Conservation (phyloP, 2,797 vertebrate species). For the Acrocephalus scirpaceus region DNA sequence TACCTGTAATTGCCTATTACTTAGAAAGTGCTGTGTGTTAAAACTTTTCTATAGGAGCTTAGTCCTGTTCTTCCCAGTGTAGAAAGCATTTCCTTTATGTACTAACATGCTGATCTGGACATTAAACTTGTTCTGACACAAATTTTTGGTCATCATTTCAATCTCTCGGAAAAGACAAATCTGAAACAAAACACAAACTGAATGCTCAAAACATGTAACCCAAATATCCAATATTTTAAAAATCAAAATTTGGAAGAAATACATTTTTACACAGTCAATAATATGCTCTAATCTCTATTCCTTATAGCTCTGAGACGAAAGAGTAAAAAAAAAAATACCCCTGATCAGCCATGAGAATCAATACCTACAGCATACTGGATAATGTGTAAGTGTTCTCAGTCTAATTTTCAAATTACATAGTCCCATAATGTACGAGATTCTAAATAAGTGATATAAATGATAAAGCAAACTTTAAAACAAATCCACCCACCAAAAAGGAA, state of each 20-base stretch:
- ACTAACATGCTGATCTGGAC: accelerated
- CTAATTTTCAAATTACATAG: background rate
- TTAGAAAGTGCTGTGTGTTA: background rate
- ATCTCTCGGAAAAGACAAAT: background rate
- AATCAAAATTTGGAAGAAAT: background rate
- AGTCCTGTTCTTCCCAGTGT: background rate
- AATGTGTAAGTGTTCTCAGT: background rate
- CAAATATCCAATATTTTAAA: background rate
- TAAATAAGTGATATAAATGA: background rate
- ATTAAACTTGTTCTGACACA: background rate
- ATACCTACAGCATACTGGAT: background rate
- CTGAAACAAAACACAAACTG: background rate
- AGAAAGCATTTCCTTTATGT: background rate
- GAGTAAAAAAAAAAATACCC: background rate
- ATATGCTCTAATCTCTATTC: background rate
- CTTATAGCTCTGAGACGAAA: background rate
- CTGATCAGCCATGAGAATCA: background rate
- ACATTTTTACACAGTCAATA: background rate
- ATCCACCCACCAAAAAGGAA: background rate
- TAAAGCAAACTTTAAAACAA: background rate
- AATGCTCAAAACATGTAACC: background rate
- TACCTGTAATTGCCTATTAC: background rate
- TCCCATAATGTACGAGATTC: background rate
- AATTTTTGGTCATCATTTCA: background rate
- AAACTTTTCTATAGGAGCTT: background rate